Conservation (phyloP, 2,113 vertebrate genomes). For the Chloroceryle aenea region DNA sequence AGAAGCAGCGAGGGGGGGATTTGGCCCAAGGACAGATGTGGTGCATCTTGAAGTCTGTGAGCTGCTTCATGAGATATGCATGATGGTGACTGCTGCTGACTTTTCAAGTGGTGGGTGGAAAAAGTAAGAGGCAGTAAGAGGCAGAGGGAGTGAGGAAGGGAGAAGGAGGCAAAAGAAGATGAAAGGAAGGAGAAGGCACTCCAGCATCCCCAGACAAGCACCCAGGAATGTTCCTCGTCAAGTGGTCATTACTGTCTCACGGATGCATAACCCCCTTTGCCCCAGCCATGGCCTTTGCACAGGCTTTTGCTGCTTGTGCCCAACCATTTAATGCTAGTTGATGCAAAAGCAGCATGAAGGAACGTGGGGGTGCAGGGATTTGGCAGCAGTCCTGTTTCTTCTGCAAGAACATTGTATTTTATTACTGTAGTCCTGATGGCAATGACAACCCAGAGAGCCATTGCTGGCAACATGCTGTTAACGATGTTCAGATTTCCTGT, state of each 20-base stretch:
- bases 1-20: background rate
- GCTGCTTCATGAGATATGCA: background rate
- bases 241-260: fast-evolving
- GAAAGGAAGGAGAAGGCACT: background rate
- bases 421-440: fast-evolving
- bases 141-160: background rate
- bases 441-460: background rate
- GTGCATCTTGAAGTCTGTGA: fast-evolving
- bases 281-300: fast-evolving
- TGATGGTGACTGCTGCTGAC: background rate
- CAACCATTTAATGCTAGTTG: background rate
- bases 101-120: background rate
- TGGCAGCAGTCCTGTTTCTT: background rate
- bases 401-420: background rate
- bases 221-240: fast-evolving
- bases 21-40: background rate
- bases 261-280: background rate
- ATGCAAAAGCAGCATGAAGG: background rate
- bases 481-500: fast-evolving
- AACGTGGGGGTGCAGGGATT: background rate
- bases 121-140: background rate
- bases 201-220: background rate
- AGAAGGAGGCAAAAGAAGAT: background rate
- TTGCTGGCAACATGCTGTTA: background rate
- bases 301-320: background rate